Evolutionary conservation across 2,113 vertebrate genomes (phyloP).

Genomic region (Passer domesticus): DNA sequence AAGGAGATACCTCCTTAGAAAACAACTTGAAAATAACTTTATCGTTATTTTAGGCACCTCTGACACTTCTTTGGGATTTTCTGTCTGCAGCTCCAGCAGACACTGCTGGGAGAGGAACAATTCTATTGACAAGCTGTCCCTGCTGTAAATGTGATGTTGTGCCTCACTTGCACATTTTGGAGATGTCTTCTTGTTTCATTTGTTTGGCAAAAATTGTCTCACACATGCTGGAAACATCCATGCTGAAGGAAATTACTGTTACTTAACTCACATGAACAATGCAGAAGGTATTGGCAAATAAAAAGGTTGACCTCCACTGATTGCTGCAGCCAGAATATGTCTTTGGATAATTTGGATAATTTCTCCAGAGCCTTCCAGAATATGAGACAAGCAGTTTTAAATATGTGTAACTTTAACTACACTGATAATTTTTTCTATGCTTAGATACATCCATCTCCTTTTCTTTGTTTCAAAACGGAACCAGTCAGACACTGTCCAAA

Average conservation of each 20-base stretch:
- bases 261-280: background rate
- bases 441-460: background rate
- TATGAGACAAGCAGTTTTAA: background rate
- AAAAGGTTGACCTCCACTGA: background rate
- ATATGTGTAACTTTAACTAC: background rate
- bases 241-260: background rate
- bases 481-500: rapidly evolving
- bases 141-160: background rate
- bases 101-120: background rate
- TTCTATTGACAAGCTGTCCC: conserved; percentile 41
- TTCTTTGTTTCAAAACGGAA: background rate
- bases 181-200: background rate
- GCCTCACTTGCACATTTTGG: background rate
- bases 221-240: background rate
- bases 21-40: conserved; percentile 5
- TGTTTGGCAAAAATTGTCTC: background rate
- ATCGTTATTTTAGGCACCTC: background rate
- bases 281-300: background rate
- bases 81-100: conserved; percentile 2
- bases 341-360: background rate
- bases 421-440: background rate
- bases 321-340: background rate
- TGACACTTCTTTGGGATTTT: conserved; percentile 38
- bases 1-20: background rate
- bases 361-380: background rate